Evolutionary conservation across 2,888 invertebrate species (phyloP), one percentile per base, ranked within the genome.

Genomic region (Pachydiplax longipennis): DNA sequence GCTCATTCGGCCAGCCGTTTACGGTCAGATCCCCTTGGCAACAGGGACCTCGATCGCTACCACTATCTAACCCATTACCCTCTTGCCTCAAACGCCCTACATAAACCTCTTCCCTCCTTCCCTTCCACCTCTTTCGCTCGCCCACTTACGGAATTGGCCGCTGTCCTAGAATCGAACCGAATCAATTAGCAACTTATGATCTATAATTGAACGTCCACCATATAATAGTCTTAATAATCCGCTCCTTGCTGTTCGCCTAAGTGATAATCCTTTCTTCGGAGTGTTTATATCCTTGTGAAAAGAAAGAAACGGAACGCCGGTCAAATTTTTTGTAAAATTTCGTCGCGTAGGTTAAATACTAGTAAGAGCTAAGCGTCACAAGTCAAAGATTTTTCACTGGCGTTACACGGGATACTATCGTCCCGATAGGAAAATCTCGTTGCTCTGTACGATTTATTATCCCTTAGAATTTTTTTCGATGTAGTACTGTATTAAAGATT

Each of bases 11-110:
- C 87, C 87, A 31, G n/a, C 87, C 83, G 31, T 35, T 58, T 35
- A 53, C 58, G 87, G 61, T 87, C 61, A 37, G 61, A 61, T 87
- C 87, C 87, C 87, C 87, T 87, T 87, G 87, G 87, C 87, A 87
- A 87, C 87, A 87, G 87, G 37, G 37, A 87, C 58, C 37, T 58
- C 65, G 65, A 18, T 58, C 87, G 37, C 87, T 37, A 87, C 65
- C 61, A 37, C 61, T 87, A 31, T 58, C 65, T 37, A 87, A 37
- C 61, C 61, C 87, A 87, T 61, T 87, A 87, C 73, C 73, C 73
- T 31, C 73, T 73, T 73, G 73, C 73, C 73, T 73, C 73, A 73
- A 73, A 73, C 35, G 87, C 65, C 61, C 87, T 87, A 87, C 61
- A 87, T 65, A 65, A 37, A 58, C 87, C 58, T 65, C 87, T 65